phyloP scores from a whole-genome alignment of 1,140 invertebrate species.

The Hestina assimilis region DNA sequence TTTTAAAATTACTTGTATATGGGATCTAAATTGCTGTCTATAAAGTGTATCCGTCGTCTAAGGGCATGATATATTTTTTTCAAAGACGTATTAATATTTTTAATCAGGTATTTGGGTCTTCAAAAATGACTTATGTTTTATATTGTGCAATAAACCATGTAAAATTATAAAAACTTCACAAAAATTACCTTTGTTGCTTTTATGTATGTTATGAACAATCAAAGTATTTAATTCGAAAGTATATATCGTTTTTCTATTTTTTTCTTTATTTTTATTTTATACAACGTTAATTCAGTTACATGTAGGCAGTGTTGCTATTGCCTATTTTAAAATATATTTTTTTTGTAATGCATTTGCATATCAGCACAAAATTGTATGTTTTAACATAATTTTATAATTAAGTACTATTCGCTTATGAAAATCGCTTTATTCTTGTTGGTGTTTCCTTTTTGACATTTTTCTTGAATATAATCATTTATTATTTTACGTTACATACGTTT shows the following conservation, averaged over 20 bases:
- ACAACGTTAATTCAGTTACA: background rate
- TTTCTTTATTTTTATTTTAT: background rate
- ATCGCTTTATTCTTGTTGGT: constrained; percentile 43
- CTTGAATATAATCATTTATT: constrained; percentile 32
- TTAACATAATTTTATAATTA: constrained; percentile 12
- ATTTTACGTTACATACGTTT: constrained; percentile 41
- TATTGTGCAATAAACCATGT: background rate
- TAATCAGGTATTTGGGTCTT: background rate
- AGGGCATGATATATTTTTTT: no score
- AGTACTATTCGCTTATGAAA: constrained; percentile 13
- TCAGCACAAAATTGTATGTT: constrained; percentile 23
- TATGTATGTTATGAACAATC: background rate
- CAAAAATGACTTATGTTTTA: background rate
- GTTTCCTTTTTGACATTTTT: constrained; percentile 33
- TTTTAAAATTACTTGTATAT: background rate
- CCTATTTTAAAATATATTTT: background rate
- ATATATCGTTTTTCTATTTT: background rate
- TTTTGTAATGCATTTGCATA: constrained; percentile 11
- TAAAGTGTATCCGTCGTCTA: no score
- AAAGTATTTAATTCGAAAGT: constrained; percentile 9
- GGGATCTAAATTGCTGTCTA: background rate
- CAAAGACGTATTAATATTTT: no score
- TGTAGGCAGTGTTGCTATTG: constrained; percentile 4
- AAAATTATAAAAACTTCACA: background rate
- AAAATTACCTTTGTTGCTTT: background rate